These are phyloP conservation scores for Atherix ibis DNA, from an alignment of 2,888 invertebrate genomes.

Conservation along the genomic window DNA sequence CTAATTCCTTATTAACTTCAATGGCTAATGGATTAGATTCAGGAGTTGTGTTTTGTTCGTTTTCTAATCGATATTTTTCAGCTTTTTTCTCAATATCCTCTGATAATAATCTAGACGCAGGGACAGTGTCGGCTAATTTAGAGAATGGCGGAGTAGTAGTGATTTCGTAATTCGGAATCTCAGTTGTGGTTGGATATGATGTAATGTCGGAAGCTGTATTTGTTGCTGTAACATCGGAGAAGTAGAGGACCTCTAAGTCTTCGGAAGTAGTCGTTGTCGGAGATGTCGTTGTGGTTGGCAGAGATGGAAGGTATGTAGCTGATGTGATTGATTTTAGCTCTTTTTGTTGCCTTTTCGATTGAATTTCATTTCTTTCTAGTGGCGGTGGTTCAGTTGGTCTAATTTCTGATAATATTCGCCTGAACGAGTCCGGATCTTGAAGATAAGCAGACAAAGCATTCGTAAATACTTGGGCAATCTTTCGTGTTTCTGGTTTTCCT, in stretches of 20 bases:
- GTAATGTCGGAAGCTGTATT: conserved; percentile 22
- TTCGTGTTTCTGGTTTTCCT: conserved; percentile 47
- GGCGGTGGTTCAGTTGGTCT: conserved; percentile 60
- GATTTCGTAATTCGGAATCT: conserved; percentile 3
- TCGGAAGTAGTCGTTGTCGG: conserved; percentile 42
- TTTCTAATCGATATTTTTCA: neutral
- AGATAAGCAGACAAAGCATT: conserved; percentile 68
- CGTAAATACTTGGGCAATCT: conserved; percentile 70
- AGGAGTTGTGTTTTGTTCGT: conserved; percentile 22
- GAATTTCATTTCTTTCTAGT: conserved; percentile 29
- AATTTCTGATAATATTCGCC: conserved; percentile 56
- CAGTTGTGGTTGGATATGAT: conserved; percentile 21
- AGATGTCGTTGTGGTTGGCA: conserved; percentile 17
- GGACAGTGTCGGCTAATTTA: conserved; percentile 2
- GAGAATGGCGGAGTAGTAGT: conserved; percentile 4
- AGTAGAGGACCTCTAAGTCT: conserved; percentile 61
- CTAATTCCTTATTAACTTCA: conserved; percentile 35
- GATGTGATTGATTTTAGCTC: conserved; percentile 17
- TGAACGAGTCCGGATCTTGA: conserved; percentile 67
- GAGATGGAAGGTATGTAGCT: conserved; percentile 25
- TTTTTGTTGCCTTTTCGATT: conserved; percentile 13
- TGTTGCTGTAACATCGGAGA: conserved; percentile 46
- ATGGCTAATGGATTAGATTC: conserved; percentile 31
- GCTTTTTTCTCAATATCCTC: conserved; percentile 2
- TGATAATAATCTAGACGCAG: conserved; percentile 16